Percentiles rank a stretch among this genome's conserved stretches.
These are phyloP conservation scores for Oreonectes daqikongensis DNA, from an alignment of 2,797 vertebrate genomes.

Conservation along the genomic window DNA sequence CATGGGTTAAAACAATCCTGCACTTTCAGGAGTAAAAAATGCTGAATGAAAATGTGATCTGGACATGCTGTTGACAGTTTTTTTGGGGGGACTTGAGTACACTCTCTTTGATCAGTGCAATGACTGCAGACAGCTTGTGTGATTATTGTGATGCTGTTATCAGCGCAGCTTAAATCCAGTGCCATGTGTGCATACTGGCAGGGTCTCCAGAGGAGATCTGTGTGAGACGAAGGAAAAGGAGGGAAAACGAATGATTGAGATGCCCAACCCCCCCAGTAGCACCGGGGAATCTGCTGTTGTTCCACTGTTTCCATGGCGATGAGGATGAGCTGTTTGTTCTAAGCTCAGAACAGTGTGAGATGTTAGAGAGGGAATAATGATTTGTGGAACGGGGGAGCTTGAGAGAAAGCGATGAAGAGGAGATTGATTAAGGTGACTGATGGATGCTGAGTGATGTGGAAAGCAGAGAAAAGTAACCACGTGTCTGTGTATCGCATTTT, in stretches of 20 bases:
- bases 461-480: not conserved
- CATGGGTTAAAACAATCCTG: too few relatives aligned
- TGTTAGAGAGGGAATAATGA: constrained; percentile 48
- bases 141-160: constrained; percentile 3
- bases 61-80: not conserved
- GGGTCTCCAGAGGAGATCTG: constrained; percentile 33
- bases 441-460: not conserved
- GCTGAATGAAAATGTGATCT: not conserved
- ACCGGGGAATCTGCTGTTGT: constrained; percentile 80
- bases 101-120: not conserved
- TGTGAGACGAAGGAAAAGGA: constrained; percentile 32
- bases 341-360: constrained; percentile 62
- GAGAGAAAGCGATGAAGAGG: constrained; percentile 4
- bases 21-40: too few relatives aligned
- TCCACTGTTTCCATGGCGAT: constrained; percentile 88
- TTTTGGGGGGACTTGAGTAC: not conserved
- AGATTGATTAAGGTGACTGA: constrained; percentile 10
- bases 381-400: not conserved
- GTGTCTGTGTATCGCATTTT: constrained; percentile 6
- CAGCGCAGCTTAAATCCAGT: not conserved
- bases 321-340: constrained; percentile 75
- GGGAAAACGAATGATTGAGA: constrained; percentile 57
- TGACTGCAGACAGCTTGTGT: not conserved
- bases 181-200: constrained; percentile 16
- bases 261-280: constrained; percentile 67